Conservation (phyloP, 2,113 vertebrate species). For the Eolophus roseicapilla region DNA sequence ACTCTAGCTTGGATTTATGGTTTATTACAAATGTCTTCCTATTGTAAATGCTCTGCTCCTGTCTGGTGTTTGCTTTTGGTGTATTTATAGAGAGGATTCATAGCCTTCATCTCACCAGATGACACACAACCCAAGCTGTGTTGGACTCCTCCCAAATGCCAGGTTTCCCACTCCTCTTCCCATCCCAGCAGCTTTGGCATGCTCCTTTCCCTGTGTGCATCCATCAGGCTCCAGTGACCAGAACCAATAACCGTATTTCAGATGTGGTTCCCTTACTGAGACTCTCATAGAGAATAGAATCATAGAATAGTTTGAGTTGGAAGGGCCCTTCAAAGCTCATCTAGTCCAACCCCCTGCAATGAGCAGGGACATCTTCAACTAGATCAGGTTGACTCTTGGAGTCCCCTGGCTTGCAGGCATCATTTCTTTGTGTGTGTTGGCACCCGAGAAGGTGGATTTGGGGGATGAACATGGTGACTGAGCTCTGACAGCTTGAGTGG, state of each 20-base stretch:
- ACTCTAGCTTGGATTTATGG: neutral
- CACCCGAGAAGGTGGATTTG: neutral
- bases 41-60: neutral
- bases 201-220: neutral
- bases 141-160: neutral
- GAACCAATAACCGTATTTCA: neutral
- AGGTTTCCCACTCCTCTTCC: neutral
- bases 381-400: neutral
- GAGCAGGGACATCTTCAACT: neutral
- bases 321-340: neutral
- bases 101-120: neutral
- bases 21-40: neutral
- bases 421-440: neutral
- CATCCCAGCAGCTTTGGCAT: neutral
- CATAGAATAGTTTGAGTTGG: neutral
- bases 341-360: neutral
- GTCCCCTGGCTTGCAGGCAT: neutral
- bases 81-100: neutral
- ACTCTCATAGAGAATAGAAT: neutral
- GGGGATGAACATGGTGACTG: neutral
- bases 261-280: neutral
- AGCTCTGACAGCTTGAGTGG: neutral
- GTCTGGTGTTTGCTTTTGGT: conserved; percentile 27
- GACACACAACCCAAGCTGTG: neutral
- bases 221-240: neutral